A percentile compares a stretch with the other conserved stretches of the same genome.
phyloP scores from a whole-genome alignment of 2,113 vertebrate genomes.

The Syngnathus floridae region DNA sequence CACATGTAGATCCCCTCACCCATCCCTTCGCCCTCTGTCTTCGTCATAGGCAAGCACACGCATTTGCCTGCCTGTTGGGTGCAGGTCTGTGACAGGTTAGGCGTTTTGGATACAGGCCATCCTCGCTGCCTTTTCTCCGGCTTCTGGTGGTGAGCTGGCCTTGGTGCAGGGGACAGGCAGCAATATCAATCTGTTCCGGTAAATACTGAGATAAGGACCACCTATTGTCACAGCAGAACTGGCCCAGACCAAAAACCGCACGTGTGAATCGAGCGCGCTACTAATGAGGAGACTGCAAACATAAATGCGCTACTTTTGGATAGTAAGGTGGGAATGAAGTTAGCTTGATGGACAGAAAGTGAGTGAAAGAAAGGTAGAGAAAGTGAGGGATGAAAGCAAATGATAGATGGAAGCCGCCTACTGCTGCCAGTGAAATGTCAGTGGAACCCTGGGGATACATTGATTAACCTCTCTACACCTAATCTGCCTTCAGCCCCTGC shows the following conservation, averaged over 20 bases:
- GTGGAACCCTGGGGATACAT: slow-evolving; percentile 61
- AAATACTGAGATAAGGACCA: slow-evolving; percentile 63
- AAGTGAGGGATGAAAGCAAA: slow-evolving; percentile 37
- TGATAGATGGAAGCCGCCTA: slow-evolving; percentile 40
- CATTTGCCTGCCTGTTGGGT: slow-evolving; percentile 51
- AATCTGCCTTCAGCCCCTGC: slow-evolving; percentile 46
- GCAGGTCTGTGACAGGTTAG: slow-evolving; percentile 64
- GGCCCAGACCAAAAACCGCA: slow-evolving; percentile 36
- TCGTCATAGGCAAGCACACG: slow-evolving; percentile 34
- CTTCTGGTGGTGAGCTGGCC: slow-evolving; percentile 53
- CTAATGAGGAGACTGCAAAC: slow-evolving; percentile 17
- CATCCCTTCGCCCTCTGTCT: slow-evolving; percentile 27
- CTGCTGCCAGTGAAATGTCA: slow-evolving; percentile 64
- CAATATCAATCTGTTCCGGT: slow-evolving; percentile 65
- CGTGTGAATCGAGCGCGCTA: slow-evolving; percentile 35
- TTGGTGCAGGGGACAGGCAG: slow-evolving; percentile 45
- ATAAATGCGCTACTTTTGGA: slow-evolving; percentile 37
- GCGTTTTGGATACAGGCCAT: slow-evolving; percentile 64
- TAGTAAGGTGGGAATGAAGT: slow-evolving; percentile 20
- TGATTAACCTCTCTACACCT: slow-evolving; percentile 64
- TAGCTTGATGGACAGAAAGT: slow-evolving; percentile 36
- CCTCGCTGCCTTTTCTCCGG: slow-evolving; percentile 50
- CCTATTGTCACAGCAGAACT: slow-evolving; percentile 55
- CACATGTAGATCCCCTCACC: slow-evolving; percentile 31
- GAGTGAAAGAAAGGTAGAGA: slow-evolving; percentile 28